Conservation (phyloP, 2,797 vertebrate species). For the Scolopax bukidnonensis region DNA sequence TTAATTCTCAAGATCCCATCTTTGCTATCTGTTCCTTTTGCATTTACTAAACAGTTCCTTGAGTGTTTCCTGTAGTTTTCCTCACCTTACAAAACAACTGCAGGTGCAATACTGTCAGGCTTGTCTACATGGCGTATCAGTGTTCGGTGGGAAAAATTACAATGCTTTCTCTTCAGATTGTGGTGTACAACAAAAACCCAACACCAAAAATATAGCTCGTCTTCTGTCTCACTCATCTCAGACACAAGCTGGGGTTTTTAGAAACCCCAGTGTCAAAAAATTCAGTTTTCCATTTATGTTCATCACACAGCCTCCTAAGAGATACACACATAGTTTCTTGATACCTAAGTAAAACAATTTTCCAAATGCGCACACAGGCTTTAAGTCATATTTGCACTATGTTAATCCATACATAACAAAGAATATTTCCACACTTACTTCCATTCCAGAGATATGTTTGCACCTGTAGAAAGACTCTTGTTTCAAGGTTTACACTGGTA, state of each 20-base stretch:
- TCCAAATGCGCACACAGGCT: neutral
- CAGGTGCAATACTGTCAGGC: neutral
- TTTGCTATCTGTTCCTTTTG: neutral
- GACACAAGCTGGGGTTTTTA: neutral
- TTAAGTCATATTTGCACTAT: neutral
- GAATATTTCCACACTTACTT: neutral
- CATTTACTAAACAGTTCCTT: neutral
- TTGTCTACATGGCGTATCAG: rapidly evolving
- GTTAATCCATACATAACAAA: neutral
- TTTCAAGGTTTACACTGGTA: neutral
- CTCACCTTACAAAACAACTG: neutral
- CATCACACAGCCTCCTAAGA: neutral
- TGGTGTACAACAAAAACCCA: neutral
- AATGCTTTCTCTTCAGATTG: neutral
- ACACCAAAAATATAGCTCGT: rapidly evolving
- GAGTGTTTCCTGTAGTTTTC: neutral
- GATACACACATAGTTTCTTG: neutral
- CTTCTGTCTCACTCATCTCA: neutral
- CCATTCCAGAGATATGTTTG: neutral
- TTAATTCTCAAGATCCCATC: neutral
- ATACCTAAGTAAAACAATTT: neutral
- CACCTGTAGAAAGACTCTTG: neutral
- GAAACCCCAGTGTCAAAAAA: neutral
- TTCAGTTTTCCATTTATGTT: neutral
- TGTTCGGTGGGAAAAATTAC: neutral